Base-by-base conservation (phyloP, 2,113 vertebrate species). In the Plecotus auritus region DNA sequence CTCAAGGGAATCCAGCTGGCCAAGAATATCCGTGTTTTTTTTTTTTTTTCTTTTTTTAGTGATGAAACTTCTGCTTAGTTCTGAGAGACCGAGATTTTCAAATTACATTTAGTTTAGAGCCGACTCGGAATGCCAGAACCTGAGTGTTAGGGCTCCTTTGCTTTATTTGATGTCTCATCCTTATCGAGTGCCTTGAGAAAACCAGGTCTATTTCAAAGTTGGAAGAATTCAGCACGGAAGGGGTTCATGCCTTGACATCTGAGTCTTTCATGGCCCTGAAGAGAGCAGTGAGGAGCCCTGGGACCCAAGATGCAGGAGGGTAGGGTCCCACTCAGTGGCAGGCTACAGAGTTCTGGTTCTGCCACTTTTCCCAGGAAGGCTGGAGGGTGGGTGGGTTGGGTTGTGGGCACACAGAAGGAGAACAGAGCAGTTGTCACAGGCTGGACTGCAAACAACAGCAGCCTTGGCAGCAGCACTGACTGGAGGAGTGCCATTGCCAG, bases 1-100 rank as follows among this genome's bases (percentile, higher is more conserved):
- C 82, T 93, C 47, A 16, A 54, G 49, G 67, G 85, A 83, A 40
- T 74, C 1, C 10, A 51, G 22, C 74, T 87, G 72, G 49, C 22
- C 76, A 90, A 82, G 42, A 83, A 49, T 82, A 49, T 85, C 8
- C 22, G 12, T 64, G 42, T 73, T 66, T 49, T 85, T 88, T 72
- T 35, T 4, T n/a, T 2, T 14, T 9, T n/a, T 89, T 81, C 84
- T 47, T n/a, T 35, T 72, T 18, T 16, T 88, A 66, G 70, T 88
- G 56, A 88, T 74, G 77, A 70, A 92, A 90, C 28, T 83, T 42
- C 72, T 67, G 80, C 76, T 96, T 93, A 81, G 76, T 85, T 95
- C 72, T 85, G 59, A 54, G 87, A 91, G 49, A 61, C 45, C 78
- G 13, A 78, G 32, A 42, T 83, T 91, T 84, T 69, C 8, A 40